Evolutionary conservation across 2,113 vertebrate species (phyloP).

Genomic region (Scomber japonicus): DNA sequence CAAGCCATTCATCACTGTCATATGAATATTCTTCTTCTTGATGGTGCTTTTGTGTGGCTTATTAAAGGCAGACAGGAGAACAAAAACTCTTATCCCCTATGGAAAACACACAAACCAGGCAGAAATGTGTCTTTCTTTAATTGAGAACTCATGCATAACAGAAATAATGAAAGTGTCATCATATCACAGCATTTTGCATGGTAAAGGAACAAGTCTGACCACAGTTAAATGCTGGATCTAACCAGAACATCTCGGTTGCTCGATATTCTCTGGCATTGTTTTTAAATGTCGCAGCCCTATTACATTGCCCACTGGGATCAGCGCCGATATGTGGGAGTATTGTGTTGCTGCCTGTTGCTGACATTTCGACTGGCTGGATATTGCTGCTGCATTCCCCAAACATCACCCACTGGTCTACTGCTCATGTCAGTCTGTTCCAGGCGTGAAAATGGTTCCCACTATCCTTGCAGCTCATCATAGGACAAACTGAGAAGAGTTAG

Average conservation of each 20-base stretch:
- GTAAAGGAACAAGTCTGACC: constrained; percentile 47
- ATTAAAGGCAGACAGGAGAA: constrained; percentile 67
- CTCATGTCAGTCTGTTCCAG: constrained; percentile 52
- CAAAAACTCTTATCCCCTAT: constrained; percentile 61
- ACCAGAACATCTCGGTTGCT: constrained; percentile 52
- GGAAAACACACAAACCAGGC: constrained; percentile 53
- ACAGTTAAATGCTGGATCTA: constrained; percentile 35
- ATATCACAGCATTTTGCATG: constrained; percentile 32
- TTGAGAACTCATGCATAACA: constrained; percentile 57
- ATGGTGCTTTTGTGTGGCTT: constrained; percentile 66
- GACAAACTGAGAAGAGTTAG: not conserved
- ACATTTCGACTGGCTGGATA: constrained; percentile 78
- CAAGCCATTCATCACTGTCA: constrained; percentile 82
- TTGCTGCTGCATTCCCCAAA: constrained; percentile 68
- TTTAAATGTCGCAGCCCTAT: constrained; percentile 79
- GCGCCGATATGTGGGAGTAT: constrained; percentile 66
- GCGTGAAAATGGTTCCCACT: constrained; percentile 31
- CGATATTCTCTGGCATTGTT: constrained; percentile 70
- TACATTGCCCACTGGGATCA: constrained; percentile 75
- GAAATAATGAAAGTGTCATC: constrained; percentile 57
- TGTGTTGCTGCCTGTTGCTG: constrained; percentile 79
- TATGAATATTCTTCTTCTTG: constrained; percentile 63
- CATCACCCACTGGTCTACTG: constrained; percentile 52
- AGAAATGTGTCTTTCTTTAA: constrained; percentile 52
- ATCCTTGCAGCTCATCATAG: constrained; percentile 22